Evolutionary conservation across 2,113 vertebrate species (phyloP).

Genomic region (Tympanuchus pallidicinctus): DNA sequence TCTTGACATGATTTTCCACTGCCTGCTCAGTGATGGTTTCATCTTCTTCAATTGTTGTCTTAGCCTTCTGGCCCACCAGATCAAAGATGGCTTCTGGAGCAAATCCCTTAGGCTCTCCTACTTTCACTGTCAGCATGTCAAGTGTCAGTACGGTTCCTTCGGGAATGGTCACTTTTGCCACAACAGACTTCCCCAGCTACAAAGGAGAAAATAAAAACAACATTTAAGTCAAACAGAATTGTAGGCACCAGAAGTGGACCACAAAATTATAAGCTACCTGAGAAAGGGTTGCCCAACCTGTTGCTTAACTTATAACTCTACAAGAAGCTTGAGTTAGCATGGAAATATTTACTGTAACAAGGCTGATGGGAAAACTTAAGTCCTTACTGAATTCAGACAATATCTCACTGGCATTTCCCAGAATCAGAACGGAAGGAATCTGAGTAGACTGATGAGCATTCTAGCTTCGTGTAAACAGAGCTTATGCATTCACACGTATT

Average conservation of each 20-base stretch:
- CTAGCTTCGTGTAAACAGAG: background rate
- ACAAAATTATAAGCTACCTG: background rate
- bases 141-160: constrained; percentile 85
- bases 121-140: constrained; percentile 94
- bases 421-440: background rate
- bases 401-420: background rate
- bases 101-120: constrained; percentile 92
- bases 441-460: background rate
- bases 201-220: background rate
- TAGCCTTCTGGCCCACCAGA: constrained; percentile 88
- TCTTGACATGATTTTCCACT: constrained; percentile 87
- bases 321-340: background rate
- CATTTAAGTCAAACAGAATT: background rate
- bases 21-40: constrained; percentile 86
- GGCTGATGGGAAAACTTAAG: background rate
- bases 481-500: fast-evolving
- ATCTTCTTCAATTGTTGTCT: constrained; percentile 85
- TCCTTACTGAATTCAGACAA: background rate
- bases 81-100: constrained; percentile 90
- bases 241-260: background rate
- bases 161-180: constrained; percentile 89
- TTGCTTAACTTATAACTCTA: background rate
- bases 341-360: background rate
- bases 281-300: background rate
- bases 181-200: constrained; percentile 95